A percentile compares a stretch with the other conserved stretches of the same genome.
Conservation (phyloP, 2,888 invertebrate species). For the Holacanthella duospinosa region DNA sequence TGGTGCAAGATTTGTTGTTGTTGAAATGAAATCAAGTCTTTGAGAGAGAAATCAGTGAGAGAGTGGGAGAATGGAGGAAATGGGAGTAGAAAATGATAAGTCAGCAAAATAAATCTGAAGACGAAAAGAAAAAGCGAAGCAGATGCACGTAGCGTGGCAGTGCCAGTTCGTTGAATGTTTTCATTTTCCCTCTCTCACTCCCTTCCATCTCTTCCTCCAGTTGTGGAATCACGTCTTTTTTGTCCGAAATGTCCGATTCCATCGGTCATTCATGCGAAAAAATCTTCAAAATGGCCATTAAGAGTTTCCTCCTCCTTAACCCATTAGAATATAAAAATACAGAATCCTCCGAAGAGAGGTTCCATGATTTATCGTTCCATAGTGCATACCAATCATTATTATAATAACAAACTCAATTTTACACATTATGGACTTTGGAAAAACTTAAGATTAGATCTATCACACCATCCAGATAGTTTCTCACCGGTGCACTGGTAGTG, state of each 20-base stretch:
- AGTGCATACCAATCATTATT: conserved; percentile 18
- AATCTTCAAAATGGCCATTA: conserved; percentile 29
- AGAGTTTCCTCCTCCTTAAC: conserved; percentile 21
- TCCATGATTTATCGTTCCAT: not conserved
- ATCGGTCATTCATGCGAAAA: conserved; percentile 31
- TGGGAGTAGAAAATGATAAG: conserved; percentile 3
- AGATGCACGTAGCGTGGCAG: conserved; percentile 15
- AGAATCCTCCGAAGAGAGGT: not conserved
- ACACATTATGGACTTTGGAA: conserved; percentile 14
- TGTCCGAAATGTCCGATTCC: conserved; percentile 24
- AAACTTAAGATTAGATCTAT: not conserved
- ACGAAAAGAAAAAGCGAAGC: not conserved
- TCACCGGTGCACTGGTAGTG: no score
- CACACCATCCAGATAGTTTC: not conserved
- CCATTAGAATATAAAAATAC: conserved; percentile 17
- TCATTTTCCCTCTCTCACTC: conserved; percentile 16
- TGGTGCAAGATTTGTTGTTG: no score
- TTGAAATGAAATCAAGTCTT: no score
- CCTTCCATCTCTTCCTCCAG: not conserved
- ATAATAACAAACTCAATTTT: conserved; percentile 29
- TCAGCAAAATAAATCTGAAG: conserved; percentile 6
- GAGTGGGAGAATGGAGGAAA: no score
- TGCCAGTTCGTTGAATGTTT: conserved; percentile 21
- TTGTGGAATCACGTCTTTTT: conserved; percentile 9
- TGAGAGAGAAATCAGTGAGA: no score